Evolutionary conservation across 2,888 invertebrate species (phyloP).

Genomic region (Bruchidius siliquastri): DNA sequence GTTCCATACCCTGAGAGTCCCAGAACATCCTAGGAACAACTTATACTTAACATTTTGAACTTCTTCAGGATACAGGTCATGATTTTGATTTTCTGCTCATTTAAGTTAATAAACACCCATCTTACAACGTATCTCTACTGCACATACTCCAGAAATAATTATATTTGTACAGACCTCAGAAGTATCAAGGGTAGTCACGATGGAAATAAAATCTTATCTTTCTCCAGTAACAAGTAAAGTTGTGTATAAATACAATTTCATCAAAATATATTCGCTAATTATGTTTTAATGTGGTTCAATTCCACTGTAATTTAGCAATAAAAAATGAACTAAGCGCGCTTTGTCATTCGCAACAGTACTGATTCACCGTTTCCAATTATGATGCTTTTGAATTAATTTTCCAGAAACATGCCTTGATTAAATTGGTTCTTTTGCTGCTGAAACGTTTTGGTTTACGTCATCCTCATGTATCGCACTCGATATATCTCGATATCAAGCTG

Average conservation of each 20-base stretch:
- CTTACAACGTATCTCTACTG: not conserved
- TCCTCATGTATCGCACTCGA: too few relatives aligned
- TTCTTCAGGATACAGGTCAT: constrained; percentile 40
- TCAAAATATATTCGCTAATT: not conserved
- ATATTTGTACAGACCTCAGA: not conserved
- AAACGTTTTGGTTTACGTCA: not conserved
- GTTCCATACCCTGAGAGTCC: constrained; percentile 42
- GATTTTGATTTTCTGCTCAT: constrained; percentile 50
- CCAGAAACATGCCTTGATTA: not conserved
- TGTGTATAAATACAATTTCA: not conserved
- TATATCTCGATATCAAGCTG: too few relatives aligned
- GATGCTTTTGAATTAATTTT: not conserved
- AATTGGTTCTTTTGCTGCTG: not conserved
- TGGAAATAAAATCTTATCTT: not conserved
- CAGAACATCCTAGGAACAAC: constrained; percentile 47
- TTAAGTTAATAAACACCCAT: constrained; percentile 34
- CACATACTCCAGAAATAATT: not conserved
- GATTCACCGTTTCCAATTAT: not conserved
- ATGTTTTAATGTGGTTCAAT: not conserved
- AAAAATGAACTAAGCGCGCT: not conserved
- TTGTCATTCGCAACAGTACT: not conserved
- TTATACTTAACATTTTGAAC: constrained; percentile 45
- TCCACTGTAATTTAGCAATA: not conserved
- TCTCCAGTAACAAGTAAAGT: not conserved
- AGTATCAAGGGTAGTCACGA: not conserved